A percentile compares a stretch with the other conserved stretches of the same genome.
Conservation (phyloP, 2,113 vertebrate genomes). For the Zosterops japonicus region DNA sequence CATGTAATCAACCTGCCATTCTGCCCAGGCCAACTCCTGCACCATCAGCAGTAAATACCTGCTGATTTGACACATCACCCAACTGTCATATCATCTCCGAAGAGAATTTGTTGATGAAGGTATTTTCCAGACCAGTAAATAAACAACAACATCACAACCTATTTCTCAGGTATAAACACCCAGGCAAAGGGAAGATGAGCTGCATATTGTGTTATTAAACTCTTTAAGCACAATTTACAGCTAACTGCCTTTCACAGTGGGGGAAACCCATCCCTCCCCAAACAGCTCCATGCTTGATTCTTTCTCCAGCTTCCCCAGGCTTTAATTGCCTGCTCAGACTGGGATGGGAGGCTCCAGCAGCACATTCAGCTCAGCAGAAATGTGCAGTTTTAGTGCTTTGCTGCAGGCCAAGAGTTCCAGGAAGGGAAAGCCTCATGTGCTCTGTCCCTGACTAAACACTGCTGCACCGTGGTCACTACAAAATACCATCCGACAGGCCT, state of each 20-base stretch:
- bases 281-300: neutral
- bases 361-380: neutral
- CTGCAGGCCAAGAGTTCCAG: neutral
- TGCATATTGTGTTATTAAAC: neutral
- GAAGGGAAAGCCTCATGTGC: neutral
- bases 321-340: neutral
- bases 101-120: neutral
- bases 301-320: neutral
- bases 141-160: constrained; percentile 19
- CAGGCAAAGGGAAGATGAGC: neutral
- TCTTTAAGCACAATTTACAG: constrained; percentile 17
- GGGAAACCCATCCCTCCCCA: neutral
- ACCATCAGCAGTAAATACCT: constrained; percentile 18
- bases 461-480: neutral
- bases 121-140: constrained; percentile 22
- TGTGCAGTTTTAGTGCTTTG: neutral
- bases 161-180: neutral
- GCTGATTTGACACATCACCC: constrained; percentile 44
- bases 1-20: neutral
- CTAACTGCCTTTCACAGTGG: neutral
- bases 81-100: neutral
- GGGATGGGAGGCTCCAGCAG: neutral
- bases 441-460: neutral
- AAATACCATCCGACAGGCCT: neutral
- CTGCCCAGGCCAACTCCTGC: neutral